Conservation (phyloP, 1,140 invertebrate species). For the Leptinotarsa undecemlineata region DNA sequence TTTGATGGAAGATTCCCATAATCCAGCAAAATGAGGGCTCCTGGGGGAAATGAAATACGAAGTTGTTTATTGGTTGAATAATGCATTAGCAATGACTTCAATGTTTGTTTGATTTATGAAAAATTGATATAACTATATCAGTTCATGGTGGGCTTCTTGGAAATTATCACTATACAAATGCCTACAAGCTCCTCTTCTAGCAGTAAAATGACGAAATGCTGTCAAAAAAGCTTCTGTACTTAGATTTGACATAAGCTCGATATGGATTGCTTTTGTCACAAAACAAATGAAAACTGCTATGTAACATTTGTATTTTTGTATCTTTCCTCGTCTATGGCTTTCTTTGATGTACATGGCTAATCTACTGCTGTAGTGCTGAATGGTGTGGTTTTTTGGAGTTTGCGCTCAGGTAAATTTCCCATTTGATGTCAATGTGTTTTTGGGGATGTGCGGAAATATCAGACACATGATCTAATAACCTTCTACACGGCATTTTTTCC, state of each 20-base stretch:
- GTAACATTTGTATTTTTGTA: constrained; percentile 44
- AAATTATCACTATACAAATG: constrained; percentile 12
- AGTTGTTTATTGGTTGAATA: background rate
- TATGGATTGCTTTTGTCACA: constrained; percentile 47
- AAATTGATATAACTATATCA: background rate
- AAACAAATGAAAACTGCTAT: constrained; percentile 52
- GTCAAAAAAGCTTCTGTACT: constrained; percentile 51
- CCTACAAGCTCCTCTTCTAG: constrained; percentile 34
- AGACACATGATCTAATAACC: constrained; percentile 46
- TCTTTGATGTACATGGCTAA: constrained; percentile 42
- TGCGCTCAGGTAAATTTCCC: background rate
- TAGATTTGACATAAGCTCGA: constrained; percentile 45
- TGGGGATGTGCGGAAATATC: constrained; percentile 35
- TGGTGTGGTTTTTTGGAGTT: background rate
- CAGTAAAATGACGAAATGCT: constrained; percentile 50
- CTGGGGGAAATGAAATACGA: background rate
- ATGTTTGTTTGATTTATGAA: background rate
- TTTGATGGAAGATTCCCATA: background rate
- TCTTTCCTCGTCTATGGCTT: constrained; percentile 25
- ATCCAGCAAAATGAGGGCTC: background rate
- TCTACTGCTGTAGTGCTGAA: constrained; percentile 44
- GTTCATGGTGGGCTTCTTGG: background rate
- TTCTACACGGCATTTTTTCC: constrained; percentile 32
- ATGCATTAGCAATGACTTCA: background rate
- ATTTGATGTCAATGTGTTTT: background rate